phyloP scores from a whole-genome alignment of 2,113 vertebrate species.

The Urocynchramus pylzowi region DNA sequence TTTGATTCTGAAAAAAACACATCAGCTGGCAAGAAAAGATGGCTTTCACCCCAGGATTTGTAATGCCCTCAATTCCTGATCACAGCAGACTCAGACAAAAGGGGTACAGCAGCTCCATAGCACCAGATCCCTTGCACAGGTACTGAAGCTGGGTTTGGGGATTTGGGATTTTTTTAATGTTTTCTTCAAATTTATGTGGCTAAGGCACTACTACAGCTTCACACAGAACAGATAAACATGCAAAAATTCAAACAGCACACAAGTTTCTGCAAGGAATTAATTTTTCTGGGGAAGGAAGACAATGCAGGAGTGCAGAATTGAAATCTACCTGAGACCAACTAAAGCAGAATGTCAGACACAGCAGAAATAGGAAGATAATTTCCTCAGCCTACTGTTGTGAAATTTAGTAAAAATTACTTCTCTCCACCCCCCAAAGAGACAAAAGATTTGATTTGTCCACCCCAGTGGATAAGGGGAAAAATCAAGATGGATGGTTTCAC shows the following conservation, averaged over 20 bases:
- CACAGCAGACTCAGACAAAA: background rate
- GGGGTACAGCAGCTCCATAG: background rate
- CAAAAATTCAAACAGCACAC: background rate
- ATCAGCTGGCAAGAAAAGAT: background rate
- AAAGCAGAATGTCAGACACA: background rate
- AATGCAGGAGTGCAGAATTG: background rate
- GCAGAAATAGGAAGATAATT: conserved; percentile 15
- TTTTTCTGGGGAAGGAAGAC: background rate
- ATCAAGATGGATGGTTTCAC: conserved; percentile 47
- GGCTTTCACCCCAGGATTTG: background rate
- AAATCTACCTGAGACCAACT: background rate
- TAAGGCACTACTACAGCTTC: background rate
- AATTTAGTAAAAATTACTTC: background rate
- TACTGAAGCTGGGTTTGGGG: background rate
- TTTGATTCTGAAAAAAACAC: background rate
- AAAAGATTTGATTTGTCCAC: conserved; percentile 25
- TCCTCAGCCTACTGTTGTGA: background rate
- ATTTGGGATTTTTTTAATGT: background rate
- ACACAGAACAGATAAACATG: background rate
- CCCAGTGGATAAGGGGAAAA: background rate
- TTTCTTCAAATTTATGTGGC: background rate
- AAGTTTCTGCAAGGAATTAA: background rate
- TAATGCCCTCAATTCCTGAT: background rate
- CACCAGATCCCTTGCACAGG: background rate
- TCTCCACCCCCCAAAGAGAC: background rate